A percentile compares a stretch with the other conserved stretches of the same genome.
Evolutionary conservation across 2,888 invertebrate genomes (phyloP).

Genomic region (Acrobasis suavella): DNA sequence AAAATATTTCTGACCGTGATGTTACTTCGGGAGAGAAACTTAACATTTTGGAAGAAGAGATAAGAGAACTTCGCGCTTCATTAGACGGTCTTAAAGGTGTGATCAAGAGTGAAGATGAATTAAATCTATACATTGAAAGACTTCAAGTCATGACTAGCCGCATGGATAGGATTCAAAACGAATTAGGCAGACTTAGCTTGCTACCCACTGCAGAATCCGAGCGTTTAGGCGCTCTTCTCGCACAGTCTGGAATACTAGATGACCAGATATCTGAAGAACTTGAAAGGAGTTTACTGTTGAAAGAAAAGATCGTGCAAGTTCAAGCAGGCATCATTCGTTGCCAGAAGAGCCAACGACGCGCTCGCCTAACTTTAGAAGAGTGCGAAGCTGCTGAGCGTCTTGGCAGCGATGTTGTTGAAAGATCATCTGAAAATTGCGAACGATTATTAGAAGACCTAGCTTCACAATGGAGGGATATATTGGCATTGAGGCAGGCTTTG

Average conservation of each 20-base stretch:
- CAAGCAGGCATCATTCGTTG: conserved; percentile 87
- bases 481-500: conserved; percentile 87
- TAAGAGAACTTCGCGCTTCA: conserved; percentile 87
- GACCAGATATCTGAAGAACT: conserved; percentile 89
- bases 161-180: conserved; percentile 90
- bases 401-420: conserved; percentile 89
- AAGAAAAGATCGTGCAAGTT: conserved; percentile 88
- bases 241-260: conserved; percentile 87
- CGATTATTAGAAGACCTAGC: conserved; percentile 86
- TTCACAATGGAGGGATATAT: conserved; percentile 89
- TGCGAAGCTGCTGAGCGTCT: conserved; percentile 88
- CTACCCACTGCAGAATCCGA: conserved; percentile 89
- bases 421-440: conserved; percentile 88
- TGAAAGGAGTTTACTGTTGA: conserved; percentile 88
- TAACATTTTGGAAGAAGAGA: conserved; percentile 87
- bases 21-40: conserved; percentile 89
- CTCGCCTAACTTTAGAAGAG: conserved; percentile 85
- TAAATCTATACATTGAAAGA: conserved; percentile 90
- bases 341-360: conserved; percentile 85
- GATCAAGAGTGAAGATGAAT: conserved; percentile 91
- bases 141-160: conserved; percentile 89
- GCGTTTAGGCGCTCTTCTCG: conserved; percentile 87
- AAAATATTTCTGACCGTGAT: conserved; percentile 87
- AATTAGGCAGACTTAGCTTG: conserved; percentile 88
- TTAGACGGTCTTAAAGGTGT: conserved; percentile 89